Conservation (phyloP, 2,888 invertebrate genomes). For the Plebejus argus region DNA sequence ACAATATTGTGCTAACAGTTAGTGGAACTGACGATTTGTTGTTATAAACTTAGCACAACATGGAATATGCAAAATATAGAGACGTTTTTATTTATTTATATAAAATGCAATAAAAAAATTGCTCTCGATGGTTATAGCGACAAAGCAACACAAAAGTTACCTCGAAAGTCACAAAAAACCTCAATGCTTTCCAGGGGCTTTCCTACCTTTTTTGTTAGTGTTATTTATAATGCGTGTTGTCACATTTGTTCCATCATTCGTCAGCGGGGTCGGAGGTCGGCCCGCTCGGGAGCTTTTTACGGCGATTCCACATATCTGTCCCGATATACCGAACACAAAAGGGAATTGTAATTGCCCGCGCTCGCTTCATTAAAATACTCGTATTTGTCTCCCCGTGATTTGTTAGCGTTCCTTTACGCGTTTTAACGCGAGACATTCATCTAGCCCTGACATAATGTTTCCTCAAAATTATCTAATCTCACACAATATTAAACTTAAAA, state of each 20-base stretch:
- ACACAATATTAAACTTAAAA: background rate
- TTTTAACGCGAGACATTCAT: constrained; percentile 44
- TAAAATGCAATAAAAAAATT: too few species aligned
- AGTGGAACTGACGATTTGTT: background rate
- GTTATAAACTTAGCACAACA: background rate
- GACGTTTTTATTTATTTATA: background rate
- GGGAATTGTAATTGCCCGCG: constrained; percentile 66
- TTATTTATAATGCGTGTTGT: constrained; percentile 25
- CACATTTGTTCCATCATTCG: background rate
- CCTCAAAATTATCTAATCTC: constrained; percentile 35
- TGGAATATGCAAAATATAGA: background rate
- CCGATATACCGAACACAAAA: constrained; percentile 47
- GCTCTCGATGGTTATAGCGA: too few species aligned
- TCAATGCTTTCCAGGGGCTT: background rate
- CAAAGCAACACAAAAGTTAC: background rate
- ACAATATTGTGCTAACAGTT: constrained; percentile 14
- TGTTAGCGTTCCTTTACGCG: constrained; percentile 60
- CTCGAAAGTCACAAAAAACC: background rate
- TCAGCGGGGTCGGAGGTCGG: constrained; percentile 51
- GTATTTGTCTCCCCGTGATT: constrained; percentile 68
- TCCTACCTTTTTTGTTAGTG: background rate
- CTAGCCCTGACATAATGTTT: constrained; percentile 39
- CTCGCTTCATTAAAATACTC: constrained; percentile 74
- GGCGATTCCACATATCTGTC: constrained; percentile 51
- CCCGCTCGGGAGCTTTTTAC: constrained; percentile 58